Conservation (phyloP, 2,797 vertebrate species). For the Sparus aurata region DNA sequence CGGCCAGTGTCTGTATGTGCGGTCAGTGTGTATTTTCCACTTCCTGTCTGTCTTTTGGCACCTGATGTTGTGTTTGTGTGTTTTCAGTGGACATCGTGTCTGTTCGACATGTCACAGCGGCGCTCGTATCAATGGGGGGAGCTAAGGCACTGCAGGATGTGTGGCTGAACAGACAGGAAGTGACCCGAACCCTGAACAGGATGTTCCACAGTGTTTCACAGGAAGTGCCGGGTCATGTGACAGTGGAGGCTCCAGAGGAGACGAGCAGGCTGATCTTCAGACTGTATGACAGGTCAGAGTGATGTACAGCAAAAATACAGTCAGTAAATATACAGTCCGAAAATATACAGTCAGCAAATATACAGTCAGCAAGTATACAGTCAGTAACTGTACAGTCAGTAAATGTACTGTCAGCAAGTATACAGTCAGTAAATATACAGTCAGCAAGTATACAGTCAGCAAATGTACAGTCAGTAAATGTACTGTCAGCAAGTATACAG, state of each 20-base stretch:
- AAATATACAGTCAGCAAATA: neutral
- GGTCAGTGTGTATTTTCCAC: no score
- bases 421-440: no score
- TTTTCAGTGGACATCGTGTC: slow-evolving; percentile 78
- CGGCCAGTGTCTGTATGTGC: neutral
- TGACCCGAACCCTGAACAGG: slow-evolving; percentile 77
- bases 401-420: no score
- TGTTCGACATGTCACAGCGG: slow-evolving; percentile 62
- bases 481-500: no score
- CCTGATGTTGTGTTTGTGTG: neutral
- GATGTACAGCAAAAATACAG: neutral
- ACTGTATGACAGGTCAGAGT: slow-evolving; percentile 86
- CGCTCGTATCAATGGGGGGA: slow-evolving; percentile 42
- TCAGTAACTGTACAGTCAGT: no score
- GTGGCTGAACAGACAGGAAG: slow-evolving; percentile 73
- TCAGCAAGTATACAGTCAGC: no score
- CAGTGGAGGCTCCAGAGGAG: slow-evolving; percentile 76
- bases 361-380: no score
- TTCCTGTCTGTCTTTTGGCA: no score
- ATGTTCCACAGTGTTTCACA: slow-evolving; percentile 81
- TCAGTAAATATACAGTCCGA: neutral
- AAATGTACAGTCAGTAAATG: no score
- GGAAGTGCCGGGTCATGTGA: slow-evolving; percentile 74
- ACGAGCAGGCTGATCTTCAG: slow-evolving; percentile 77
- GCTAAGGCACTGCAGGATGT: slow-evolving; percentile 23